phyloP scores from a whole-genome alignment of 2,113 vertebrate genomes.

The Rousettus leschenaultii region DNA sequence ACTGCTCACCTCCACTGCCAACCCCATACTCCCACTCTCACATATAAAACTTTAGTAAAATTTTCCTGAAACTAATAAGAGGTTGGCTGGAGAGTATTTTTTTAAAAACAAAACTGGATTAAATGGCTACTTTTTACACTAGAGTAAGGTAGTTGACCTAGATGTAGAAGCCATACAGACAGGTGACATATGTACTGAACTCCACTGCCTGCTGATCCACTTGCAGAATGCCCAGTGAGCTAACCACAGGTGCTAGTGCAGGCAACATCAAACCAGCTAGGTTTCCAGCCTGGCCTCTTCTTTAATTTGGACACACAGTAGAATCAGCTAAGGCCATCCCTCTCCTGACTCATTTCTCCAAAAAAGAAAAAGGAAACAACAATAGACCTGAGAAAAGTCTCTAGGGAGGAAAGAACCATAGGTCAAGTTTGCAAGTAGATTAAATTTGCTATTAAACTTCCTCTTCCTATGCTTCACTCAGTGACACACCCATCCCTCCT shows the following conservation, averaged over 20 bases:
- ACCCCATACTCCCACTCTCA: background rate
- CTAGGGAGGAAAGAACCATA: background rate
- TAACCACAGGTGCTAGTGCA: background rate
- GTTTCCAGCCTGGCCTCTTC: background rate
- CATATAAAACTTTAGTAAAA: background rate
- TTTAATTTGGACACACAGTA: background rate
- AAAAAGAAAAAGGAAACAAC: background rate
- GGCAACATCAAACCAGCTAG: background rate
- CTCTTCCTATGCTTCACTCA: background rate
- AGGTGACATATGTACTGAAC: too few species aligned
- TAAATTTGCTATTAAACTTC: background rate
- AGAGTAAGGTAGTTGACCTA: background rate
- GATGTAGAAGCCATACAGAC: background rate
- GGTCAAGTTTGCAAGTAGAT: background rate
- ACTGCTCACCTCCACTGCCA: background rate
- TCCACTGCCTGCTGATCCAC: too few species aligned
- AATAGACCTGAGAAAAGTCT: background rate
- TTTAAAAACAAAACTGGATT: background rate
- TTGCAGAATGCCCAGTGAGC: accelerated
- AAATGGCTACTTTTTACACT: background rate
- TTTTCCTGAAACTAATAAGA: background rate
- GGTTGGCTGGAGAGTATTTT: background rate
- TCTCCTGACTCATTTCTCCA: background rate
- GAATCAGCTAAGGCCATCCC: background rate
- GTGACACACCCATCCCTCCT: too few species aligned